These are phyloP conservation scores for Nephrotoma flavescens DNA, from an alignment of 2,888 invertebrate genomes.

Conservation along the genomic window DNA sequence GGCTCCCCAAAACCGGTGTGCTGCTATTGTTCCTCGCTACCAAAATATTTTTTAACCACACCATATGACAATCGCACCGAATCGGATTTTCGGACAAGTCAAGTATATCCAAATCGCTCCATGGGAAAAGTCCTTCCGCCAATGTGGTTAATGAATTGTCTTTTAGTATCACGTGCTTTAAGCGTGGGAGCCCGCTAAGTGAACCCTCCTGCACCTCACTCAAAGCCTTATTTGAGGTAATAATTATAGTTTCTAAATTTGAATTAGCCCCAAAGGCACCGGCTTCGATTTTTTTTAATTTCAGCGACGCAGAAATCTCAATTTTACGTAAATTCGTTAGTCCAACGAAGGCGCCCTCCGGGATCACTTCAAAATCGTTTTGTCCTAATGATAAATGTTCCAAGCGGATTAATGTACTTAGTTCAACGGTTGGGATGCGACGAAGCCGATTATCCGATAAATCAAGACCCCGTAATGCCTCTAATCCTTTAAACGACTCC, in stretches of 20 bases:
- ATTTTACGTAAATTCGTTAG: constrained; percentile 59
- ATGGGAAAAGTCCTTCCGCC: constrained; percentile 65
- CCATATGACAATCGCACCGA: constrained; percentile 61
- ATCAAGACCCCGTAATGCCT: constrained; percentile 59
- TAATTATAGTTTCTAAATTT: constrained; percentile 60
- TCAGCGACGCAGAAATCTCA: constrained; percentile 64
- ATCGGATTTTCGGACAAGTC: constrained; percentile 74
- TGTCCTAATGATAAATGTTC: constrained; percentile 73
- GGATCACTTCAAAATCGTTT: constrained; percentile 58
- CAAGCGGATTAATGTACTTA: constrained; percentile 53
- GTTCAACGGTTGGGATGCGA: constrained; percentile 58
- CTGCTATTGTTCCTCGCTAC: constrained; percentile 19
- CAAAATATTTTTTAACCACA: constrained; percentile 64
- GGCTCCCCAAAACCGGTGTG: neutral
- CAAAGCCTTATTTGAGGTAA: constrained; percentile 65
- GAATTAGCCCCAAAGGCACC: constrained; percentile 68
- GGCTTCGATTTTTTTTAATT: constrained; percentile 54
- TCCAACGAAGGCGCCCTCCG: constrained; percentile 61
- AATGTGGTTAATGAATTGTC: constrained; percentile 64
- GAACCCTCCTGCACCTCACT: constrained; percentile 59
- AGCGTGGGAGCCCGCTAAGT: constrained; percentile 61
- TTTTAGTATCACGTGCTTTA: constrained; percentile 58
- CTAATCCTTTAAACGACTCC: constrained; percentile 59
- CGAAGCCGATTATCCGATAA: constrained; percentile 65
- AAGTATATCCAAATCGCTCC: constrained; percentile 57